Percentiles rank a stretch among this genome's conserved stretches.
Conservation (phyloP, 2,113 vertebrate genomes). For the Notiomystis cincta region DNA sequence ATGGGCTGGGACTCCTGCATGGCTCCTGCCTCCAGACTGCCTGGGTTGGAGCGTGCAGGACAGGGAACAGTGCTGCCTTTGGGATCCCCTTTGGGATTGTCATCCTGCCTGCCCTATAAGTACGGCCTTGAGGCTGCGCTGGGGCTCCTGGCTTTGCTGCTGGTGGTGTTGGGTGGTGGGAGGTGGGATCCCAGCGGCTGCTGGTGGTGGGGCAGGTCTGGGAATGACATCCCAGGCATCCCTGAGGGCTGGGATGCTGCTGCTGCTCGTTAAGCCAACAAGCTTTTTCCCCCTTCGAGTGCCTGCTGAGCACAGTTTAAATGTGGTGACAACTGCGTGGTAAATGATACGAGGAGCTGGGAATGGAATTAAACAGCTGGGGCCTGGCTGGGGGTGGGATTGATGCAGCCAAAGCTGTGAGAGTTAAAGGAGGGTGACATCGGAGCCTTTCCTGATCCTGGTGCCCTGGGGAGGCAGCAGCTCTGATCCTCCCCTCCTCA, state of each 20-base stretch:
- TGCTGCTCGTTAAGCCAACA: background rate
- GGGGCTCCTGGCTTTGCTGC: background rate
- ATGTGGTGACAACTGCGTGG: background rate
- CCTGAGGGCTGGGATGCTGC: background rate
- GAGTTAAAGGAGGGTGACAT: background rate
- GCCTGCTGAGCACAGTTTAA: background rate
- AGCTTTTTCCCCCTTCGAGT: accelerated
- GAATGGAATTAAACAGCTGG: background rate
- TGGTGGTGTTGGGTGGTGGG: background rate
- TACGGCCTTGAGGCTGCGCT: accelerated
- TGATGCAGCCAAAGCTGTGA: background rate
- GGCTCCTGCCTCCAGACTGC: background rate
- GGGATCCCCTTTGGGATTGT: background rate
- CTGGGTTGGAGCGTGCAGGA: accelerated
- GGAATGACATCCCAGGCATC: background rate
- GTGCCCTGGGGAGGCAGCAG: background rate
- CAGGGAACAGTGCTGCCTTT: background rate
- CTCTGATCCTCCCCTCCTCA: background rate
- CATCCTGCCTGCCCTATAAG: background rate
- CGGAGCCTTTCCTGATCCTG: accelerated
- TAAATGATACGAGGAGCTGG: background rate
- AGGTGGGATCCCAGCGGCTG: background rate
- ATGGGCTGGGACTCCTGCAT: background rate
- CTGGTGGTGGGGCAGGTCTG: background rate
- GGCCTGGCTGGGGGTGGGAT: background rate